Evolutionary conservation across 2,888 invertebrate genomes (phyloP).

Genomic region (Synanthedon tipuliformis): DNA sequence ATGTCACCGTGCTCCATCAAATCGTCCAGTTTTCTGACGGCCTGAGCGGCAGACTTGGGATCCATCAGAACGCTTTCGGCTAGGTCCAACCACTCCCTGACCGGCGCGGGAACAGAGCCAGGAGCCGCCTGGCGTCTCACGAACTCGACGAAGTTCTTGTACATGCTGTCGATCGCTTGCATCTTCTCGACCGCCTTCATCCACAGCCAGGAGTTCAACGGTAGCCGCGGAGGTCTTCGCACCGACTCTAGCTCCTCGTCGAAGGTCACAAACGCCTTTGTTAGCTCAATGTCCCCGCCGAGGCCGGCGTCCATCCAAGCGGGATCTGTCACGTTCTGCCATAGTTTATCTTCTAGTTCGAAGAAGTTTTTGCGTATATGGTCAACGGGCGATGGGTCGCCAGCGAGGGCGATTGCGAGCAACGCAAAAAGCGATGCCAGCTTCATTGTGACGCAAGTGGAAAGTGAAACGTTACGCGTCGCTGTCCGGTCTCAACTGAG

Average conservation of each 20-base stretch:
- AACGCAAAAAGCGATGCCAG: constrained; percentile 39
- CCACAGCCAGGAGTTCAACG: constrained; percentile 72
- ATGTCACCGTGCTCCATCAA: constrained; percentile 73
- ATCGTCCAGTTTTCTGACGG: constrained; percentile 71
- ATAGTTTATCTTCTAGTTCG: constrained; percentile 65
- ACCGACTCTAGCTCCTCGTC: constrained; percentile 59
- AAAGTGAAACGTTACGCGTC: constrained; percentile 26
- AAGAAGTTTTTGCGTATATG: constrained; percentile 70
- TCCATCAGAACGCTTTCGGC: constrained; percentile 75
- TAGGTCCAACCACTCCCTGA: constrained; percentile 69
- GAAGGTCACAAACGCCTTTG: constrained; percentile 69
- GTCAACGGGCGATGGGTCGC: constrained; percentile 65
- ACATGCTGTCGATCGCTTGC: constrained; percentile 73
- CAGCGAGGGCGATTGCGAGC: constrained; percentile 28
- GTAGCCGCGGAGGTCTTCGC: constrained; percentile 29
- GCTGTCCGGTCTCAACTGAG: constrained; percentile 42
- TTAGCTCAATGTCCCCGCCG: constrained; percentile 67
- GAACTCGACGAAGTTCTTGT: constrained; percentile 75
- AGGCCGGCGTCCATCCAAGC: constrained; percentile 39
- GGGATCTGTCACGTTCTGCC: constrained; percentile 53
- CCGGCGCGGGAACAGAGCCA: constrained; percentile 45
- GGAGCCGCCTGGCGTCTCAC: constrained; percentile 52
- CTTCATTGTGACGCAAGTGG: constrained; percentile 30
- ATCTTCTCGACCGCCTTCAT: constrained; percentile 71
- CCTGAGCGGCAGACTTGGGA: constrained; percentile 68